These are phyloP conservation scores for Chrysoperla carnea DNA, from an alignment of 1,140 invertebrate species.

Conservation along the genomic window DNA sequence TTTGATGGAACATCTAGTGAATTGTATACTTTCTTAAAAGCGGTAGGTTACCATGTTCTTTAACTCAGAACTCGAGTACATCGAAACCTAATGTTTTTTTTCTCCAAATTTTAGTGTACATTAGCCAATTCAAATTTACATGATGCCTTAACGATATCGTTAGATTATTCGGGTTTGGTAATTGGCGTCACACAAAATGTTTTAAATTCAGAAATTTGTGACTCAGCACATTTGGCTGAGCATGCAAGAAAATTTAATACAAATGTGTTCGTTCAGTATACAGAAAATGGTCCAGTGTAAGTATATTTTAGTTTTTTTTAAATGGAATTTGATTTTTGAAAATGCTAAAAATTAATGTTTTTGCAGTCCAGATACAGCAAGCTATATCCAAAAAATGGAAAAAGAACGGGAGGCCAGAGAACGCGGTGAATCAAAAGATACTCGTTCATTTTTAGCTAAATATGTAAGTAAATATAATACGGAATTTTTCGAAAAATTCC, in stretches of 20 bases:
- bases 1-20: constrained; percentile 41
- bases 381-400: constrained; percentile 83
- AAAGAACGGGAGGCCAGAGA: constrained; percentile 76
- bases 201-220: constrained; percentile 30
- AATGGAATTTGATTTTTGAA: constrained; percentile 15
- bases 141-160: constrained; percentile 50
- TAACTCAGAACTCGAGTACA: too few species aligned
- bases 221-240: constrained; percentile 18
- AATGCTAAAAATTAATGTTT: constrained; percentile 20
- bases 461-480: constrained; percentile 57
- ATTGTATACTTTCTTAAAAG: constrained; percentile 65
- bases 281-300: constrained; percentile 55
- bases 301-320: constrained; percentile 20
- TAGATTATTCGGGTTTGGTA: constrained; percentile 51
- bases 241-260: constrained; percentile 44
- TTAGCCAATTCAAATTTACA: constrained; percentile 42
- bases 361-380: constrained; percentile 74
- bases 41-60: constrained; percentile 36
- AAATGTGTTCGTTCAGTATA: constrained; percentile 49
- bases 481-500: too few species aligned
- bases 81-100: too few species aligned
- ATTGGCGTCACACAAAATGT: constrained; percentile 40
- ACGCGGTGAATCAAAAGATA: constrained; percentile 79
- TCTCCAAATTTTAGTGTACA: constrained; percentile 31
- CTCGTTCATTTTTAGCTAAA: constrained; percentile 88